These are phyloP conservation scores for Amphilophus citrinellus DNA, from an alignment of 2,113 vertebrate species.

Conservation along the genomic window DNA sequence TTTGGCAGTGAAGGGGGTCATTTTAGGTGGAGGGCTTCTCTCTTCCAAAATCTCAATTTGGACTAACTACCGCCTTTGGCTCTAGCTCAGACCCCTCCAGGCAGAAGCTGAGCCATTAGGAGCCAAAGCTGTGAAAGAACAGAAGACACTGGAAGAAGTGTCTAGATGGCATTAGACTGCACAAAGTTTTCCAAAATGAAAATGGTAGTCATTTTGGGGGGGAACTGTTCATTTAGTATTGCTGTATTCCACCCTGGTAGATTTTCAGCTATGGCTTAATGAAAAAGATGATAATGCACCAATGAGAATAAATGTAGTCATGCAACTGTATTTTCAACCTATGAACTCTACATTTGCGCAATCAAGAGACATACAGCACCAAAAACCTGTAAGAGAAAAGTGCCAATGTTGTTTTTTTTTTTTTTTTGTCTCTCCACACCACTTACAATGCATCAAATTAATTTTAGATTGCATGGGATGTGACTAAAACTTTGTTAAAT, in stretches of 20 bases:
- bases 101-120: constrained; percentile 58
- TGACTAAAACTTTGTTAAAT: constrained; percentile 50
- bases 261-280: constrained; percentile 17
- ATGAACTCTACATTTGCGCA: constrained; percentile 16
- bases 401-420: constrained; percentile 19
- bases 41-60: constrained; percentile 65
- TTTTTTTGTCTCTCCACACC: constrained; percentile 12
- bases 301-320: neutral
- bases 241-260: neutral
- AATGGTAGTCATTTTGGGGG: neutral
- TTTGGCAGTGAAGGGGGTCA: constrained; percentile 39
- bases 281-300: constrained; percentile 11
- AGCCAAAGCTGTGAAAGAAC: constrained; percentile 49
- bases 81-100: constrained; percentile 39
- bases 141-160: constrained; percentile 43
- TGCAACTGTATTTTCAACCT: neutral
- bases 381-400: constrained; percentile 1
- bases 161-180: constrained; percentile 19
- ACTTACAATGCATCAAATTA: constrained; percentile 50
- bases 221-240: constrained; percentile 1
- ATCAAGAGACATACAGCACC: neutral
- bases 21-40: constrained; percentile 55
- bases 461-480: constrained; percentile 43
- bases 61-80: constrained; percentile 52
- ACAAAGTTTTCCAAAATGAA: constrained; percentile 29